These are phyloP conservation scores for Ornithoptera alexandrae DNA, from an alignment of 2,888 invertebrate genomes.

Conservation along the genomic window DNA sequence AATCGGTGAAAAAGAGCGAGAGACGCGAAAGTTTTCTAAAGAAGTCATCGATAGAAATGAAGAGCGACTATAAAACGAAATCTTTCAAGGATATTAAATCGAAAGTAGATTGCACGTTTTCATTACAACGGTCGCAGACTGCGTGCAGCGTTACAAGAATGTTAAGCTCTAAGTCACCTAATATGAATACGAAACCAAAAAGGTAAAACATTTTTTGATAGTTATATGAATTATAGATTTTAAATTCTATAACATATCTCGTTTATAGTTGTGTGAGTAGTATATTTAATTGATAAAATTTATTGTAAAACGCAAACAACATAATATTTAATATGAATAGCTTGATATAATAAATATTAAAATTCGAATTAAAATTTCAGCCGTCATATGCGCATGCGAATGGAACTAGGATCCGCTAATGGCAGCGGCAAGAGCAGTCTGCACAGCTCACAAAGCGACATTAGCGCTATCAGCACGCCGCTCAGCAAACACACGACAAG, in stretches of 20 bases:
- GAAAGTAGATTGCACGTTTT: constrained; percentile 83
- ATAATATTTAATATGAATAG: not conserved
- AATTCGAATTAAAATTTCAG: constrained; percentile 42
- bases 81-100: constrained; percentile 93
- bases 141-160: constrained; percentile 73
- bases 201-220: constrained; percentile 49
- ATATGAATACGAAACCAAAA: constrained; percentile 70
- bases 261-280: not conserved
- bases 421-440: constrained; percentile 80
- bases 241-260: not conserved
- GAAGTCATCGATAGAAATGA: constrained; percentile 84
- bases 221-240: constrained; percentile 8
- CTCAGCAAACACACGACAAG: constrained; percentile 73
- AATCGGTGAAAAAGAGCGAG: constrained; percentile 81
- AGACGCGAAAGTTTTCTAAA: constrained; percentile 84
- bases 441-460: constrained; percentile 86
- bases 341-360: not conserved
- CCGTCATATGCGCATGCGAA: constrained; percentile 77
- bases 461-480: constrained; percentile 81
- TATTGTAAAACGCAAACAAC: not conserved
- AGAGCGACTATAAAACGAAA: constrained; percentile 84
- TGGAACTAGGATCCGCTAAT: constrained; percentile 73
- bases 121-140: constrained; percentile 73
- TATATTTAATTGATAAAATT: not conserved
- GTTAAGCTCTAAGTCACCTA: constrained; percentile 69